Base-by-base conservation (phyloP, 2,113 vertebrate species). In the Corvus cornix region DNA sequence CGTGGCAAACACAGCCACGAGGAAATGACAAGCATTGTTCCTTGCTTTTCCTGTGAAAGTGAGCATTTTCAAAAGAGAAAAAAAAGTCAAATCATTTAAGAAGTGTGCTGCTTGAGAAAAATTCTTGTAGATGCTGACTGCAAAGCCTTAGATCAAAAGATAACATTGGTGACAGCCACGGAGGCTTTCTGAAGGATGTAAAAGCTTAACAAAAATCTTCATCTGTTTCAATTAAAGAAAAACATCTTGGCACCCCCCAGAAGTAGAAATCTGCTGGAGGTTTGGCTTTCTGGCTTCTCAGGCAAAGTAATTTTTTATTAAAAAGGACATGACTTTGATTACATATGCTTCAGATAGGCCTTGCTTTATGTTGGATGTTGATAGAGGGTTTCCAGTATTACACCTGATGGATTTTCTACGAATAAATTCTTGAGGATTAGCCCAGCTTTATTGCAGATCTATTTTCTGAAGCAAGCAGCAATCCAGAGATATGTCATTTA, bases 351-450 rank as follows among this genome's bases (percentile, higher is more conserved):
- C 93, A 94, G 85, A 64, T 33, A 92, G 72, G 76, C 70, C 67
- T 85, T 84, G 52, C 74, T 95, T 94, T 95, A 58, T 86, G 60
- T 43, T 84, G 86, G 56, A 78, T 97, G 63, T 43, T 96, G 94
- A 95, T 28, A 82, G 82, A 74, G 77, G 89, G 31, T 43, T 96
- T 95, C 83, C 95, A 93, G 22, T 44, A 88, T 68, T 94, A 59
- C 24, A 93, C 76, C 80, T 93, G 87, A 91, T 95, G 52, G 90
- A 78, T 82, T 85, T 92, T 44, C 63, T 93, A 82, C 83, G 92
- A 88, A 94, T 95, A 96, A 96, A 95, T 94, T 95, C 67, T 59
- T 22, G 51, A 78, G 27, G 87, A 96, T 97, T 97, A 94, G 73
- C 64, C 12, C 66, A 93, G 62, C 60, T 95, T 95, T 95, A 96